Conservation (phyloP, 2,888 invertebrate genomes). For the Cantharis nigra region DNA sequence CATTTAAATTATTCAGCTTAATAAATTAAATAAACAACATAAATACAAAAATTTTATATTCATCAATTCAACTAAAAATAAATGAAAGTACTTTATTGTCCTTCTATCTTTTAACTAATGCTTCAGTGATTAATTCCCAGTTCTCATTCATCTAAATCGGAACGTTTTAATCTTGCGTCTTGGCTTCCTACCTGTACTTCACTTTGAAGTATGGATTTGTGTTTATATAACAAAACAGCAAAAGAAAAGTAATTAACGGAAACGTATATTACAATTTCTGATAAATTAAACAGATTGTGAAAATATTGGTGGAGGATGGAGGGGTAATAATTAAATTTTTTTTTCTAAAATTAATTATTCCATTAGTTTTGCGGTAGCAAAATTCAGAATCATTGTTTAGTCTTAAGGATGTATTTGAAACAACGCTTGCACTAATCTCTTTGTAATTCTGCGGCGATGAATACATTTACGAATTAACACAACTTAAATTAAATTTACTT, state of each 20-base stretch:
- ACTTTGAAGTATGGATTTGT: neutral
- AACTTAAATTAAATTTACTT: neutral
- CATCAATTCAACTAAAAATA: slow-evolving; percentile 16
- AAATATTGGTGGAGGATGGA: neutral
- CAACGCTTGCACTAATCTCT: neutral
- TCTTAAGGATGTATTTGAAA: neutral
- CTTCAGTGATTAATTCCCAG: slow-evolving; percentile 15
- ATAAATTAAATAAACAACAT: neutral
- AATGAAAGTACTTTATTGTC: slow-evolving; percentile 17
- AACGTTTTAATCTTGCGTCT: slow-evolving; percentile 17
- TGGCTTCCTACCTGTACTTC: neutral
- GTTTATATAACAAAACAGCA: neutral
- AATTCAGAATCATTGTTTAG: neutral
- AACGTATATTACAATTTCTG: neutral
- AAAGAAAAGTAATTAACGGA: neutral
- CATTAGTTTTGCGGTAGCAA: neutral
- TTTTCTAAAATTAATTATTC: neutral
- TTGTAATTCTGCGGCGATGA: neutral
- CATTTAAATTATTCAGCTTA: neutral
- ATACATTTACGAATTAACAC: neutral
- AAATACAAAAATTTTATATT: slow-evolving; percentile 8
- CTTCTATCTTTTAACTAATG: slow-evolving; percentile 15
- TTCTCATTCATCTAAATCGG: slow-evolving; percentile 20
- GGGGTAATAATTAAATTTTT: neutral
- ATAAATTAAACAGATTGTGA: neutral